These are phyloP conservation scores for Sarcoramphus papa DNA, from an alignment of 2,797 vertebrate species.

Conservation along the genomic window DNA sequence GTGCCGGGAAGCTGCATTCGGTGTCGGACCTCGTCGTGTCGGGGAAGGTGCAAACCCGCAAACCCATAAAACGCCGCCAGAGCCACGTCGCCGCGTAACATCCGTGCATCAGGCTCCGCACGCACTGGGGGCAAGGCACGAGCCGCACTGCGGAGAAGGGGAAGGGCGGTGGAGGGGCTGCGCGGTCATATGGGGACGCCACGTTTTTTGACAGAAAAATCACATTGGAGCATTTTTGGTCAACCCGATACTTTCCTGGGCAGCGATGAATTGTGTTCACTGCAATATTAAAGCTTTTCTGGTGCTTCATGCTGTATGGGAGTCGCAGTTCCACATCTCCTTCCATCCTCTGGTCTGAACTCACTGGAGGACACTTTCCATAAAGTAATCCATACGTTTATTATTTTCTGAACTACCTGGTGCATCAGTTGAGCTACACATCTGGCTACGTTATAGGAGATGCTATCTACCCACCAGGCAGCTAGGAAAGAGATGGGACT, in stretches of 20 bases:
- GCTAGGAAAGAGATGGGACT: neutral
- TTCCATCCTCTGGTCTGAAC: neutral
- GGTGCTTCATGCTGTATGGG: neutral
- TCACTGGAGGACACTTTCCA: neutral
- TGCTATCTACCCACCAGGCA: neutral
- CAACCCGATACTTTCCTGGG: neutral
- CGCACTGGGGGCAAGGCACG: fast-evolving
- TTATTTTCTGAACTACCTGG: neutral
- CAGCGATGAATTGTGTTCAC: neutral
- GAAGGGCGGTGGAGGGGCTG: no score
- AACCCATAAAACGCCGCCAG: fast-evolving
- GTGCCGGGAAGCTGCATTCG: fast-evolving
- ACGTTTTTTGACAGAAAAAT: neutral
- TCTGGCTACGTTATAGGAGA: neutral
- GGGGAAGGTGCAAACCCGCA: neutral
- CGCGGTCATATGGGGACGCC: fast-evolving
- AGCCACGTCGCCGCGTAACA: fast-evolving
- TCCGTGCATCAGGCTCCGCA: fast-evolving
- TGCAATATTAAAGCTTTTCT: neutral
- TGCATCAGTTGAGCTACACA: neutral
- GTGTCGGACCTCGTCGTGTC: fast-evolving
- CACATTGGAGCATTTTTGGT: neutral
- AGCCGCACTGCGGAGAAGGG: no score
- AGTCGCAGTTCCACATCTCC: neutral
- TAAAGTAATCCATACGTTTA: neutral